phyloP scores from a whole-genome alignment of 2,888 invertebrate species.

The Ephialtes manifestator region DNA sequence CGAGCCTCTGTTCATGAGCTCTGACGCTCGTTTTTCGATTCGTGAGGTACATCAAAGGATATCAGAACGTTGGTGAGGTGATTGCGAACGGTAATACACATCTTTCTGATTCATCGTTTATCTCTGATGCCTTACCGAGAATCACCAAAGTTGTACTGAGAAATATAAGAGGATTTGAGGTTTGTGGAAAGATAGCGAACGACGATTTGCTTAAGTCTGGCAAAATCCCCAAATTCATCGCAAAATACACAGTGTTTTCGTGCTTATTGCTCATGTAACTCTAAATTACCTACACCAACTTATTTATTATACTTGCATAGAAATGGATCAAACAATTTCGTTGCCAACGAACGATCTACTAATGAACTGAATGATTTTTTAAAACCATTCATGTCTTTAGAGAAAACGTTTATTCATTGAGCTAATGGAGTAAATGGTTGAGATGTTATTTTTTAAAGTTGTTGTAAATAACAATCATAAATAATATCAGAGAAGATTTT shows the following conservation, averaged over 20 bases:
- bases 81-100: neutral
- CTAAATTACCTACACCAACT: neutral
- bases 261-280: conserved; percentile 14
- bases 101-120: conserved; percentile 20
- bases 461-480: no score
- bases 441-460: neutral
- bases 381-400: neutral
- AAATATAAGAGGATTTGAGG: neutral
- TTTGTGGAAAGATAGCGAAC: conserved; percentile 1
- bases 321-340: neutral
- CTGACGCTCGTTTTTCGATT: neutral
- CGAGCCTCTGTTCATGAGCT: neutral
- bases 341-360: neutral
- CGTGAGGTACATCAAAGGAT: neutral
- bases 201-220: neutral
- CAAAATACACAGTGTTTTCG: conserved; percentile 16
- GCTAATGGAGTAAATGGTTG: neutral
- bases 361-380: neutral
- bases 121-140: conserved; percentile 19
- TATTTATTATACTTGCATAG: neutral
- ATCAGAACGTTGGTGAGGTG: neutral
- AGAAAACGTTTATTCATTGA: neutral
- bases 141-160: conserved; percentile 31
- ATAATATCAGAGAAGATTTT: no score
- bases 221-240: conserved; percentile 10